These are phyloP conservation scores for Trichomalopsis sarcophagae DNA, from an alignment of 1,140 invertebrate genomes.

Conservation along the genomic window DNA sequence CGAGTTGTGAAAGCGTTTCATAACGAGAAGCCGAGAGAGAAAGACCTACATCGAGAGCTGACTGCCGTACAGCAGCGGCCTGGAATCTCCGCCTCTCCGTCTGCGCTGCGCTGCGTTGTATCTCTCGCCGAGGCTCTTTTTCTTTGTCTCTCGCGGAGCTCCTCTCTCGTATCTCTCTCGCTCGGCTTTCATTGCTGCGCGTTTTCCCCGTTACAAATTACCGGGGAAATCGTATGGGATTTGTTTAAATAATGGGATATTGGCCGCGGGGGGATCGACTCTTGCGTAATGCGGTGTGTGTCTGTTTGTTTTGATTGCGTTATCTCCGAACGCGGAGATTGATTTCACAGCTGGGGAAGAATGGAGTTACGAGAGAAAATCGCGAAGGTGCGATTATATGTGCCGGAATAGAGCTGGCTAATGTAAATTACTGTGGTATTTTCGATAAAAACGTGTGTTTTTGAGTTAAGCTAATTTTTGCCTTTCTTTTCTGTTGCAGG, in stretches of 20 bases:
- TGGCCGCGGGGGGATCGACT: not conserved
- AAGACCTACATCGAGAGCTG: not conserved
- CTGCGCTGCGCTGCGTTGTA: not conserved
- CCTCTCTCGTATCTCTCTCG: not conserved
- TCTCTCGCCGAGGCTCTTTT: not conserved
- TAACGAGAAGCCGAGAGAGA: not conserved
- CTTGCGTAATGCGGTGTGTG: not conserved
- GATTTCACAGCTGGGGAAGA: not conserved
- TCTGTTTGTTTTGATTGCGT: slow-evolving; percentile 13
- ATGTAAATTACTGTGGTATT: not conserved
- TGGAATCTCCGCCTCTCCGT: slow-evolving; percentile 3
- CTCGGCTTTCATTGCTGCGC: not conserved
- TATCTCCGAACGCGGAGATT: not conserved
- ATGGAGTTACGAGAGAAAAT: not conserved
- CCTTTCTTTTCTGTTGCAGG: slow-evolving; percentile 27
- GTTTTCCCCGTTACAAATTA: not conserved
- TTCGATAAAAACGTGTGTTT: not conserved
- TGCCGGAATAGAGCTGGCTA: not conserved
- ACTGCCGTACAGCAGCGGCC: not conserved
- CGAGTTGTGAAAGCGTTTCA: slow-evolving; percentile 18
- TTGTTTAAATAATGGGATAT: not conserved
- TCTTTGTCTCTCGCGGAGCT: slow-evolving; percentile 4
- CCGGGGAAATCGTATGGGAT: not conserved
- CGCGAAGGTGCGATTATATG: not conserved
- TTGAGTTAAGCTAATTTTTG: slow-evolving; percentile 18